phyloP scores from a whole-genome alignment of 2,113 vertebrate species.

The Poeciliopsis retropinna region DNA sequence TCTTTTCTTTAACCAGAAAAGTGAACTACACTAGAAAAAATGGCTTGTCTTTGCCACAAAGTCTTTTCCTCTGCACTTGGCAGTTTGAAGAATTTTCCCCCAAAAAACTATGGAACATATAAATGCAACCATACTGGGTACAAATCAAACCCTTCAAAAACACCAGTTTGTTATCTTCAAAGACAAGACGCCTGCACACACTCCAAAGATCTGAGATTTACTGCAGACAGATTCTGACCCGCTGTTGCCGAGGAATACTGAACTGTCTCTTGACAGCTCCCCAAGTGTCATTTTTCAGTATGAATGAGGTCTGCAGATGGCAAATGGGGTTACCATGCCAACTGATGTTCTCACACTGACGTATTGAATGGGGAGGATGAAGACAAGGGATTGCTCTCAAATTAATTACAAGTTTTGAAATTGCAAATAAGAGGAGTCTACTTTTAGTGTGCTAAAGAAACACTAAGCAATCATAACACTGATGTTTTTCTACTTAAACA shows the following conservation, averaged over 20 bases:
- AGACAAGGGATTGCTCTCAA: slow-evolving; percentile 41
- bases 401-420: slow-evolving; percentile 37
- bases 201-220: slow-evolving; percentile 20
- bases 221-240: slow-evolving; percentile 39
- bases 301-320: slow-evolving; percentile 67
- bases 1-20: background rate
- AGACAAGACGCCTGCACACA: slow-evolving; percentile 10
- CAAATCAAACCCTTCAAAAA: slow-evolving; percentile 25
- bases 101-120: background rate
- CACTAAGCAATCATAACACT: background rate
- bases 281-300: slow-evolving; percentile 64
- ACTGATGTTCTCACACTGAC: slow-evolving; percentile 47
- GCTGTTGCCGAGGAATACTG: slow-evolving; percentile 49
- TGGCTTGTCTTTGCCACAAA: background rate
- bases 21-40: background rate
- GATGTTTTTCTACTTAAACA: background rate
- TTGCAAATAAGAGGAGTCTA: slow-evolving; percentile 34
- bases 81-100: slow-evolving; percentile 5
- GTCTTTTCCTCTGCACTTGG: background rate
- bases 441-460: slow-evolving; percentile 25
- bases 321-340: slow-evolving; percentile 73
- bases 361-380: slow-evolving; percentile 51
- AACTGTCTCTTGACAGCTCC: slow-evolving; percentile 67
- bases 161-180: slow-evolving; percentile 25
- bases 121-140: slow-evolving; percentile 2